These are phyloP conservation scores for Phoeniculus purpureus DNA, from an alignment of 2,797 vertebrate genomes.

Conservation along the genomic window DNA sequence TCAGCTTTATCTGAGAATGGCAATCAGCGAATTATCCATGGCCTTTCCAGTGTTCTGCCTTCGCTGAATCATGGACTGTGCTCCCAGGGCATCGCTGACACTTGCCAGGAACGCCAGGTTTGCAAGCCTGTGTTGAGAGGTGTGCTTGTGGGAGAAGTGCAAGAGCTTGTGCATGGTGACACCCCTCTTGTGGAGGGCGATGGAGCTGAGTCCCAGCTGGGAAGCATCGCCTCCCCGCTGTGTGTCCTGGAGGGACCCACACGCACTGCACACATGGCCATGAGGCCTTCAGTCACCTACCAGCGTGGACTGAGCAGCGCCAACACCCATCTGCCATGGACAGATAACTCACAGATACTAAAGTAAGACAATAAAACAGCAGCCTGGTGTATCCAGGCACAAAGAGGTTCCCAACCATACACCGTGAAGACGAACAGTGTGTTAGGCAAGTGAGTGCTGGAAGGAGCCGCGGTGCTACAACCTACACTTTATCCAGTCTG, in stretches of 20 bases:
- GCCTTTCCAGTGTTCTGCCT: neutral
- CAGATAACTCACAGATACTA: rapidly evolving
- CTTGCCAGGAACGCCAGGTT: neutral
- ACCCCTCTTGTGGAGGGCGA: neutral
- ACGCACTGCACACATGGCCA: rapidly evolving
- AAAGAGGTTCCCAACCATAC: neutral
- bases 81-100: rapidly evolving
- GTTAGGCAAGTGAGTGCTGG: rapidly evolving
- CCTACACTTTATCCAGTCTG: too few relatives aligned
- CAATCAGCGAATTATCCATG: neutral
- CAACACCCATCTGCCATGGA: rapidly evolving
- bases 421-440: rapidly evolving
- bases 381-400: neutral
- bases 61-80: neutral
- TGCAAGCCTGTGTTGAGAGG: rapidly evolving
- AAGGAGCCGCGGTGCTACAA: neutral
- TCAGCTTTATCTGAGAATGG: neutral
- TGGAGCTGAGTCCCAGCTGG: rapidly evolving
- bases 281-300: neutral
- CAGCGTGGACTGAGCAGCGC: rapidly evolving
- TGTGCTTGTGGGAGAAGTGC: rapidly evolving
- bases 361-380: rapidly evolving
- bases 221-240: too few relatives aligned
- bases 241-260: rapidly evolving
- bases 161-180: rapidly evolving